Evolutionary conservation across 2,797 vertebrate genomes (phyloP).

Genomic region (Mormyrops attenuatus): DNA sequence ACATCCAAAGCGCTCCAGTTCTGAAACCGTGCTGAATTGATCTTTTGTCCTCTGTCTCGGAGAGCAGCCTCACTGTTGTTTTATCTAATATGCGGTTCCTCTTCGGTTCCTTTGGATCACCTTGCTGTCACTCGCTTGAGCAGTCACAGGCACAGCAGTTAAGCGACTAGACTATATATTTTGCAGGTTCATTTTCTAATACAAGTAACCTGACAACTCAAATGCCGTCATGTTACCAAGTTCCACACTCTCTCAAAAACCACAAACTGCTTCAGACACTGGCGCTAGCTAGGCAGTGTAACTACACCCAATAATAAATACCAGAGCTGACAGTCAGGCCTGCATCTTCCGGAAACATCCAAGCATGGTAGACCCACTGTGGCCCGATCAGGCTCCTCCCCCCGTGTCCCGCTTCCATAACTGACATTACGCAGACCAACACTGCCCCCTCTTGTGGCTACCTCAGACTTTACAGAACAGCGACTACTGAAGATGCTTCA

Average conservation of each 20-base stretch:
- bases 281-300: not conserved
- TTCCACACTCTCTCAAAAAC: not conserved
- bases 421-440: not conserved
- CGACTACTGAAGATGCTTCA: not conserved
- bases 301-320: not conserved
- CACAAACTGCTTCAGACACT: not conserved
- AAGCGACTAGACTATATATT: not conserved
- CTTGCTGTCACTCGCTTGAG: not conserved
- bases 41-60: not conserved
- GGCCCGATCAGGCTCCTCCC: not conserved
- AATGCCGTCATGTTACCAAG: not conserved
- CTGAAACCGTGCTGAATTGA: not conserved
- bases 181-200: not conserved
- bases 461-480: not conserved
- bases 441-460: constrained; percentile 6
- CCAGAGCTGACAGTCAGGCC: not conserved
- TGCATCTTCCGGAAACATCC: not conserved
- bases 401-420: not conserved
- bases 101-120: not conserved
- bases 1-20: not conserved
- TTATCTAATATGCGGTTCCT: not conserved
- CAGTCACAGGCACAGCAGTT: not conserved
- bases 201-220: not conserved
- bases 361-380: not conserved
- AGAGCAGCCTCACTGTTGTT: not conserved